Evolutionary conservation across 92 coral and sea anemone species (phyloP).

Genomic region (Epizoanthus fatuus): DNA sequence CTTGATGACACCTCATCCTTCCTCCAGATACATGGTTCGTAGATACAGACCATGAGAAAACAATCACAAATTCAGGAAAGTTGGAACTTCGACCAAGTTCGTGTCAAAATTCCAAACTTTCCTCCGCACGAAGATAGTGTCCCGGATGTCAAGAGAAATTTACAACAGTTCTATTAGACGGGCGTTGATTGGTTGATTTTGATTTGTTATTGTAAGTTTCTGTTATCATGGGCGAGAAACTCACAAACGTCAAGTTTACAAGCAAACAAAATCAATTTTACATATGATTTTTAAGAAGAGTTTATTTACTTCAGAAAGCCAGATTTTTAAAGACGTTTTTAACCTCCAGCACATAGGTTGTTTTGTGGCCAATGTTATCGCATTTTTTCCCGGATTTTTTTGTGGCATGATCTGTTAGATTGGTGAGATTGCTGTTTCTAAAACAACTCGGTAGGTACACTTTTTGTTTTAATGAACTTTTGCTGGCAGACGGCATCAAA

Average conservation of each 20-base stretch:
- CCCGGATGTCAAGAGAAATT: slow-evolving; percentile 48
- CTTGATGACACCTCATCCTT: slow-evolving; percentile 43
- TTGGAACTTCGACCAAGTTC: slow-evolving; percentile 23
- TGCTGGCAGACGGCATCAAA: slow-evolving; percentile 26
- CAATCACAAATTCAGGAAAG: slow-evolving; percentile 11
- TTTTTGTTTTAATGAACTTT: slow-evolving; percentile 1
- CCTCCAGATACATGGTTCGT: neutral
- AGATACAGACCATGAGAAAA: slow-evolving; percentile 1
- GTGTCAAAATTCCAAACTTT: slow-evolving; percentile 46
- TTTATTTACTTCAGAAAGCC: too few relatives aligned
- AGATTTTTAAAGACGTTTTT: neutral
- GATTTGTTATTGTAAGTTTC: slow-evolving; percentile 26
- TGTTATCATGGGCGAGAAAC: slow-evolving; percentile 20
- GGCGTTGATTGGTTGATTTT: slow-evolving; percentile 32
- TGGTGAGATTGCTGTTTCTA: neutral
- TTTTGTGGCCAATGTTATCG: neutral
- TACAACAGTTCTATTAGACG: slow-evolving; percentile 19
- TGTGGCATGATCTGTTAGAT: slow-evolving; percentile 2
- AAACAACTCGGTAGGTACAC: neutral
- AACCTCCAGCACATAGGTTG: neutral
- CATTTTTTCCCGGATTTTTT: neutral
- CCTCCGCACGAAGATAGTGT: slow-evolving; percentile 15
- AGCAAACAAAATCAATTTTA: slow-evolving; percentile 35
- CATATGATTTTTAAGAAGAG: neutral
- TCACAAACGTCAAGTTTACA: slow-evolving; percentile 23